phyloP scores from a whole-genome alignment of 2,797 vertebrate genomes.

The Glossophaga mutica region DNA sequence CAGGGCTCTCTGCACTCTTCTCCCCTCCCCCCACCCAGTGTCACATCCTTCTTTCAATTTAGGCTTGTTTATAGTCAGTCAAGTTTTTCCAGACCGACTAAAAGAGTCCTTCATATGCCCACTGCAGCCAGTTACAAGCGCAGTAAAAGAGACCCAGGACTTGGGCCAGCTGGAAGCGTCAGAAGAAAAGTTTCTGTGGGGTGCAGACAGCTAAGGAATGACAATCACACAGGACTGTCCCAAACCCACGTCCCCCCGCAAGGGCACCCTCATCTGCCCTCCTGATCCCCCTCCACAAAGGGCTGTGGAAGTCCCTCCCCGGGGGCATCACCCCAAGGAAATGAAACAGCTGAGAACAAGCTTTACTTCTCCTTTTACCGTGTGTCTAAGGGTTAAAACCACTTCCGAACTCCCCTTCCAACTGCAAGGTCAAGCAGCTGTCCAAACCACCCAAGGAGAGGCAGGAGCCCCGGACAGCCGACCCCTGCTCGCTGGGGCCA shows the following conservation, averaged over 20 bases:
- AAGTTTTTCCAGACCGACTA: slow-evolving; percentile 69
- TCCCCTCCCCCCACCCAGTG: neutral
- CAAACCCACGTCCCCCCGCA: neutral
- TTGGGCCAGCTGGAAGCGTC: slow-evolving; percentile 49
- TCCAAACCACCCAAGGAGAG: slow-evolving; percentile 74
- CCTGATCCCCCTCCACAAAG: neutral
- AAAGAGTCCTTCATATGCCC: slow-evolving; percentile 50
- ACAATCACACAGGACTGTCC: slow-evolving; percentile 14
- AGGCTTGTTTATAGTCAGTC: slow-evolving; percentile 69
- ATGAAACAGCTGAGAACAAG: slow-evolving; percentile 31
- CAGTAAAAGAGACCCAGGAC: slow-evolving; percentile 39
- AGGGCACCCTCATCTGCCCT: neutral
- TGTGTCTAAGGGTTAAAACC: slow-evolving; percentile 66
- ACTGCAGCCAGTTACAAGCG: slow-evolving; percentile 38
- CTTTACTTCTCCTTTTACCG: neutral
- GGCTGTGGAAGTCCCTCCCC: neutral
- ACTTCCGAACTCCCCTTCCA: slow-evolving; percentile 56
- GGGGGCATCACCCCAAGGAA: neutral
- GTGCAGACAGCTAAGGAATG: slow-evolving; percentile 50
- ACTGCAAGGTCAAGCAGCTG: slow-evolving; percentile 72
- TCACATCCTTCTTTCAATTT: slow-evolving; percentile 28
- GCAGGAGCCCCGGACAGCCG: neutral
- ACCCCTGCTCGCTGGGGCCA: neutral
- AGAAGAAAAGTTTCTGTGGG: slow-evolving; percentile 39
- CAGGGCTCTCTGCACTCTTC: neutral